phyloP scores from a whole-genome alignment of 2,888 invertebrate genomes.

The Phania funesta region DNA sequence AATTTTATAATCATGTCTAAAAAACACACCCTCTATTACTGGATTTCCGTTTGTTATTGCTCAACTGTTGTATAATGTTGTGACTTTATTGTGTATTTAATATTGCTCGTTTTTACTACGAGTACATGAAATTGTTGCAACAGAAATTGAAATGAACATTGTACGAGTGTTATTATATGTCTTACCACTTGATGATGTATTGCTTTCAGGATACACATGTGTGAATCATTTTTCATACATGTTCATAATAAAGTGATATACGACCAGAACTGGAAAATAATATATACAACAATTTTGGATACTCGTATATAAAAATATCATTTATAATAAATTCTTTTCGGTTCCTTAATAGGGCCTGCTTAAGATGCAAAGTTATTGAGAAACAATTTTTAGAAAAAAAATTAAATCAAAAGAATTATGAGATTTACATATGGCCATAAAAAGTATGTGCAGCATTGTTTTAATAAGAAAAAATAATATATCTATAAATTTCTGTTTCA shows the following conservation, averaged over 20 bases:
- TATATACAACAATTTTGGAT: background rate
- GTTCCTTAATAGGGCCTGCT: background rate
- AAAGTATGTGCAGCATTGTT: constrained; percentile 6
- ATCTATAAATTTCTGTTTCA: background rate
- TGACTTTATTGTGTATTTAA: constrained; percentile 31
- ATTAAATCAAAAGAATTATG: constrained; percentile 19
- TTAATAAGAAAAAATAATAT: constrained; percentile 7
- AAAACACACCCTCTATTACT: too few species aligned
- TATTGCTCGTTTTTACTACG: constrained; percentile 1
- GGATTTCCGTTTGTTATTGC: constrained; percentile 64
- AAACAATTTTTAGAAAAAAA: background rate
- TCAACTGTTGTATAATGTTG: constrained; percentile 46
- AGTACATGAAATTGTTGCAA: constrained; percentile 29
- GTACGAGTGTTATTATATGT: constrained; percentile 37
- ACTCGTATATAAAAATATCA: constrained; percentile 6
- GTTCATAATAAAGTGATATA: constrained; percentile 2
- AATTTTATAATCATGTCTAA: too few species aligned
- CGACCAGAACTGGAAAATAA: background rate
- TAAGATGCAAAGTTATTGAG: background rate
- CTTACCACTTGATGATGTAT: constrained; percentile 60
- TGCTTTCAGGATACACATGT: constrained; percentile 60
- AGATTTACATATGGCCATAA: constrained; percentile 33
- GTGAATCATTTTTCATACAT: constrained; percentile 26
- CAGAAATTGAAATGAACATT: constrained; percentile 36
- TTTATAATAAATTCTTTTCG: constrained; percentile 30